These are phyloP conservation scores for Camponotus vicinus DNA, from an alignment of 1,140 invertebrate genomes.

Conservation along the genomic window DNA sequence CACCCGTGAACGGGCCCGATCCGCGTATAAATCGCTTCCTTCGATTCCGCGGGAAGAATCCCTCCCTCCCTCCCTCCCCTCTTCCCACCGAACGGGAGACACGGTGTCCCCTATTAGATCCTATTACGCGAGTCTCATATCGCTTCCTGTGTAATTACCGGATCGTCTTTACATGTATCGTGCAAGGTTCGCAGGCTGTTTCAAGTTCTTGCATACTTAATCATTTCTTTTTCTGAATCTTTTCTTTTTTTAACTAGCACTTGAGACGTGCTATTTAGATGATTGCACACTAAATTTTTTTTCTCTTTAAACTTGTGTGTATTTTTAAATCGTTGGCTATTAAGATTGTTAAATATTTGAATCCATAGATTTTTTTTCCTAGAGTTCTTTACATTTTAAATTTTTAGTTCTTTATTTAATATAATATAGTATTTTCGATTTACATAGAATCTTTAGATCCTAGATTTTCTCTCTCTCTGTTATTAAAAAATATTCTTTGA, in stretches of 20 bases:
- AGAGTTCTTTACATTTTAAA: too few species aligned
- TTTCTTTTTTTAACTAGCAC: neutral
- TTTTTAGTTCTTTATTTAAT: too few species aligned
- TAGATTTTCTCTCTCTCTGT: too few species aligned
- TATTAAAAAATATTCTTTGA: too few species aligned
- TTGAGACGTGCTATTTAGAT: neutral
- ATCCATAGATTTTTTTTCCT: neutral
- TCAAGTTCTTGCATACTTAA: slow-evolving; percentile 8
- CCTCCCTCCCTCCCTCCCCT: neutral
- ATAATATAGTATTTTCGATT: too few species aligned
- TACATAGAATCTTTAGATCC: too few species aligned
- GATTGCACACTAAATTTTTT: neutral
- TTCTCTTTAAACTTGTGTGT: too few species aligned
- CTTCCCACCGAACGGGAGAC: neutral
- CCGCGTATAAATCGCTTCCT: slow-evolving; percentile 11
- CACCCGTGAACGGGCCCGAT: slow-evolving; percentile 18
- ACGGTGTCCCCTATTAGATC: slow-evolving; percentile 29
- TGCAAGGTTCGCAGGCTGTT: slow-evolving; percentile 15
- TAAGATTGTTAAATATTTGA: neutral
- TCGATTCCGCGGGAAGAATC: slow-evolving; percentile 50
- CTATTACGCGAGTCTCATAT: slow-evolving; percentile 33
- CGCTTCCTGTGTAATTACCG: slow-evolving; percentile 45
- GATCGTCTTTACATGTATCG: neutral
- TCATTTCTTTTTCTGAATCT: neutral
- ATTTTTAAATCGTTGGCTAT: slow-evolving; percentile 6